Conservation (phyloP, 2,888 invertebrate species). For the Meteorus cinctellus region DNA sequence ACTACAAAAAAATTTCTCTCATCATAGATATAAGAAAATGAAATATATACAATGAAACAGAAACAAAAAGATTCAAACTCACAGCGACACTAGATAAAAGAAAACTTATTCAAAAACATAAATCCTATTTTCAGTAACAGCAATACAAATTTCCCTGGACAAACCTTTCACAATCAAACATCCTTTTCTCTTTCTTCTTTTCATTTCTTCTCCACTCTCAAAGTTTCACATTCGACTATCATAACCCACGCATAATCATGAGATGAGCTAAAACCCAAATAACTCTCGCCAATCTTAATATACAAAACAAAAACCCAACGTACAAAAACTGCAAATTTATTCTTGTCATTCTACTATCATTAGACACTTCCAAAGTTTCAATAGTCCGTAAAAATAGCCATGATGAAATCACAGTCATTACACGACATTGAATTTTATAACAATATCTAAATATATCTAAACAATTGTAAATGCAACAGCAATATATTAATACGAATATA, state of each 20-base stretch:
- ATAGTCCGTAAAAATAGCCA: neutral
- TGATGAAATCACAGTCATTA: neutral
- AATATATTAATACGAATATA: conserved; percentile 32
- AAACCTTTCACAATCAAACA: neutral
- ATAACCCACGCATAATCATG: conserved; percentile 12
- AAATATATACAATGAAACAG: neutral
- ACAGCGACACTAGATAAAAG: conserved; percentile 31
- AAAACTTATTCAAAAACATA: conserved; percentile 51
- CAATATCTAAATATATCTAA: neutral
- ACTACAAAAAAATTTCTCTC: neutral
- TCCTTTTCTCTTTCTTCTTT: neutral
- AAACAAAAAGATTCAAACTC: conserved; percentile 32
- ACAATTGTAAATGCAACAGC: neutral
- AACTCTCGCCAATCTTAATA: no score
- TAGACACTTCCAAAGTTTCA: neutral
- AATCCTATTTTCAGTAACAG: conserved; percentile 48
- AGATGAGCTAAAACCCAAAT: neutral
- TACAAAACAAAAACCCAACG: no score
- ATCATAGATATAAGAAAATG: neutral
- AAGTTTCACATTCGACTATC: conserved; percentile 23
- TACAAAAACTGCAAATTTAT: neutral
- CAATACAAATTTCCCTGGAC: conserved; percentile 19
- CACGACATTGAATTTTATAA: conserved; percentile 5
- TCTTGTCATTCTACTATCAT: neutral
- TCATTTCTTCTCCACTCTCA: neutral